Conservation (phyloP, 2,797 vertebrate species). For the Sternotherus odoratus region DNA sequence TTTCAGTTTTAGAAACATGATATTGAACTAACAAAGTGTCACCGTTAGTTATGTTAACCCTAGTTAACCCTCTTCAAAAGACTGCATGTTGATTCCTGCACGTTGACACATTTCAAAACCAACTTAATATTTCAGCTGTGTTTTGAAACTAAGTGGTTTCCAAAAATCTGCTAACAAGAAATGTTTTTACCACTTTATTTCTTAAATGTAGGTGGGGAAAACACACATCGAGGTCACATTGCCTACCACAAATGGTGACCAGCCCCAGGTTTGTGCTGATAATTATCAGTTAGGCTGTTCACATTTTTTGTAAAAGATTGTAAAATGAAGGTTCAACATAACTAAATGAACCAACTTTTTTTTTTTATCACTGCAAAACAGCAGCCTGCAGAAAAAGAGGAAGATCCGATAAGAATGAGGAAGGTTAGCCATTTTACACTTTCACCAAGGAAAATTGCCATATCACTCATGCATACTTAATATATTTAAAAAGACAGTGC, state of each 20-base stretch:
- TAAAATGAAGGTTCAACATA: constrained; percentile 54
- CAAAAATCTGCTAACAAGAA: constrained; percentile 77
- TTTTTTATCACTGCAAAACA: constrained; percentile 81
- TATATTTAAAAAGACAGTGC: constrained; percentile 81
- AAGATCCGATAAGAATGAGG: constrained; percentile 93
- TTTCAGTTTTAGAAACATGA: constrained; percentile 19
- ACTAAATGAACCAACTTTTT: constrained; percentile 71
- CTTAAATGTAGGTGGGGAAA: constrained; percentile 90
- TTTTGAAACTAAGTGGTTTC: constrained; percentile 66
- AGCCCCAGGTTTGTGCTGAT: constrained; percentile 91
- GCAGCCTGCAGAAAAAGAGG: constrained; percentile 89
- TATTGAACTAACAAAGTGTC: constrained; percentile 48
- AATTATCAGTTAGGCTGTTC: constrained; percentile 63
- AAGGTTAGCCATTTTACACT: constrained; percentile 90
- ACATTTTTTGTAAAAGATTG: constrained; percentile 18
- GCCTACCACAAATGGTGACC: constrained; percentile 87
- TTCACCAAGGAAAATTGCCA: constrained; percentile 58
- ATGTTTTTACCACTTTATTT: constrained; percentile 83
- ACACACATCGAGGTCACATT: constrained; percentile 86
- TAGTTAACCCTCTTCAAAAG: constrained; percentile 27
- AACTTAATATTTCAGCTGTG: constrained; percentile 37
- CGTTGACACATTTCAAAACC: constrained; percentile 66
- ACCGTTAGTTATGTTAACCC: not conserved
- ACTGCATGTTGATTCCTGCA: constrained; percentile 67
- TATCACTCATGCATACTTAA: constrained; percentile 67